Conservation (phyloP, 2,888 invertebrate genomes). For the Pomacea canaliculata region DNA sequence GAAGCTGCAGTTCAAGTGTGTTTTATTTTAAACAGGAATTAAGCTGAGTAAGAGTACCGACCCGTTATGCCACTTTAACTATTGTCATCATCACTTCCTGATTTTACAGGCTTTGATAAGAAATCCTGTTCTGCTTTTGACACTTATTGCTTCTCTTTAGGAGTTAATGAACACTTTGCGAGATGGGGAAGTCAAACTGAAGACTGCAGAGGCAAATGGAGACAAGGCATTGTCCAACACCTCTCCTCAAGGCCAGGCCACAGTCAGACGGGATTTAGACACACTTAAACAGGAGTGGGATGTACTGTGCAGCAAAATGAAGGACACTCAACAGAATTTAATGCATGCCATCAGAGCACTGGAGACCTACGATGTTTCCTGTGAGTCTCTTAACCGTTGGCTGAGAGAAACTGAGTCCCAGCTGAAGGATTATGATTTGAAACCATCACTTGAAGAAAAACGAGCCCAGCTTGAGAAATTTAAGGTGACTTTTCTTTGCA, state of each 20-base stretch:
- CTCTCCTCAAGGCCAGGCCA: slow-evolving; percentile 91
- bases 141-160: slow-evolving; percentile 41
- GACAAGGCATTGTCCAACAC: slow-evolving; percentile 93
- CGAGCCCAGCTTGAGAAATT: slow-evolving; percentile 83
- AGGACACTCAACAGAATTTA: slow-evolving; percentile 84
- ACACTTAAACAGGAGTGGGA: slow-evolving; percentile 89
- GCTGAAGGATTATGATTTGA: slow-evolving; percentile 85
- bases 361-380: slow-evolving; percentile 83
- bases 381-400: slow-evolving; percentile 86
- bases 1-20: too few species aligned
- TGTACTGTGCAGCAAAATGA: slow-evolving; percentile 85
- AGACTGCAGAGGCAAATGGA: slow-evolving; percentile 85
- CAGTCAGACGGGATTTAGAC: slow-evolving; percentile 86
- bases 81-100: too few species aligned
- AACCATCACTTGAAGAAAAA: slow-evolving; percentile 87
- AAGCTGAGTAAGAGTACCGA: too few species aligned
- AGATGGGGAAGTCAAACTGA: slow-evolving; percentile 77
- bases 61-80: too few species aligned
- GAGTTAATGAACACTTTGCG: slow-evolving; percentile 51
- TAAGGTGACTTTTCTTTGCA: slow-evolving; percentile 65
- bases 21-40: too few species aligned
- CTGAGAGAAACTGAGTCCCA: slow-evolving; percentile 85
- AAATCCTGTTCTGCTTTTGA: too few species aligned
- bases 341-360: slow-evolving; percentile 84
- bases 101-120: too few species aligned